Conservation (phyloP, 2,888 invertebrate species). For the Eupithecia inturbata region DNA sequence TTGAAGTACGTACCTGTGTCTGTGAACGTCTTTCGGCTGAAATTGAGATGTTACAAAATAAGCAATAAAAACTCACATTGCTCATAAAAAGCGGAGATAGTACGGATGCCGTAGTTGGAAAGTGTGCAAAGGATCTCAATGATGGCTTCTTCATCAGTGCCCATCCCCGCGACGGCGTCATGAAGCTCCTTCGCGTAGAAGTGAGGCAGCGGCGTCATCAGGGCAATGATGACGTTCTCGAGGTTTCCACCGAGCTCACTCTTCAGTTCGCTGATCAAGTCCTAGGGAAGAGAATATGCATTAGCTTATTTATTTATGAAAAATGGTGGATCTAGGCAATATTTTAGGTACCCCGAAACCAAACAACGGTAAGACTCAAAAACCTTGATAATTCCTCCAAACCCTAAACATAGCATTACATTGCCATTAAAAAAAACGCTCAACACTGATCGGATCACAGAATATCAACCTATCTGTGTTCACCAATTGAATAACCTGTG, state of each 20-base stretch:
- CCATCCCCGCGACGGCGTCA: conserved; percentile 93
- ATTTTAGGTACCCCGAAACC: not conserved
- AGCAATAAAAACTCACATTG: conserved; percentile 82
- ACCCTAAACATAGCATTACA: too few species aligned
- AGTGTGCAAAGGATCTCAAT: conserved; percentile 96
- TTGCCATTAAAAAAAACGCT: not conserved
- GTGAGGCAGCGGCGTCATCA: conserved; percentile 95
- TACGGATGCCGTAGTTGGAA: conserved; percentile 94
- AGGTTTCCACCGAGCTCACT: conserved; percentile 95
- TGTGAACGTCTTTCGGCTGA: not conserved
- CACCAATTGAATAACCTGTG: conserved; percentile 25
- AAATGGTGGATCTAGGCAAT: too few species aligned
- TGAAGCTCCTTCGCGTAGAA: conserved; percentile 96
- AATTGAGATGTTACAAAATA: not conserved
- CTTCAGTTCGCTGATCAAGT: conserved; percentile 92
- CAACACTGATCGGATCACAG: not conserved
- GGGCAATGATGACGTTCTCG: conserved; percentile 94
- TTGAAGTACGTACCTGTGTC: too few species aligned
- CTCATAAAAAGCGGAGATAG: conserved; percentile 93
- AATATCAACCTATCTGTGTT: conserved; percentile 2
- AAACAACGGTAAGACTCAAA: too few species aligned
- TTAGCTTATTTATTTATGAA: too few species aligned
- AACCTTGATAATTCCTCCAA: too few species aligned
- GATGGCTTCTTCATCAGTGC: conserved; percentile 95
- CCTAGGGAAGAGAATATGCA: conserved; percentile 66